Evolutionary conservation across 2,888 invertebrate genomes (phyloP), one percentile per base, ranked within the genome.

Genomic region (Drosophila mimetica): DNA sequence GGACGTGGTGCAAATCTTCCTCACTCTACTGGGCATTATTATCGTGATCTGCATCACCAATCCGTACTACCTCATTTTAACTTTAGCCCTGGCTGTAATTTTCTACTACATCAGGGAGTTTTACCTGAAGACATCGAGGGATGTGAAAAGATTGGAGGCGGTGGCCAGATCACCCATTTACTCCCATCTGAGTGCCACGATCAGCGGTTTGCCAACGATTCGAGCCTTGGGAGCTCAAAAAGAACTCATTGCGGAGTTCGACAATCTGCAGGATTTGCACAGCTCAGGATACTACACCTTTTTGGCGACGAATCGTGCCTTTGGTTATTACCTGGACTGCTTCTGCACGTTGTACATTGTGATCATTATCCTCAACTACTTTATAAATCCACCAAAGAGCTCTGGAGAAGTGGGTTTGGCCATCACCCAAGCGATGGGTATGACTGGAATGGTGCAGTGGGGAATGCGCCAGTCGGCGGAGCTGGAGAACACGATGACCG

Each of bases 391-490:
- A 42, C 93, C 92, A 90, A 92, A 93, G 93, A 91, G 93, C 72
- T 95, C 95, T 20, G 96, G 96, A 22, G 94, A 95, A 84, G 95
- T 96, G 5, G 96, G 96, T 18, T 90, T 96, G 51, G 96, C 96
- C 13, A 95, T 96, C 52, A 96, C 96, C 0, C 96, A 96, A 87
- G 95, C 95, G 13, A 94, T 96, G 91, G 94, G 94, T 0, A 93
- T 96, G 54, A 95, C 95, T 0, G 96, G 96, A 13, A 92, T 92
- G 91, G 91, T 91, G 2, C 91, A 91, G 47, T 98, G 97, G 97
- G 97, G 97, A 28, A 96, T 98, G 94, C 93, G 98, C 1, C 98
- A 98, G 91, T 96, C 97, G 82, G 96, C 97, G 1, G 97, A 98
- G 90, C 91, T 96, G 6, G 96, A 95, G 89, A 97, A 96, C 89